Evolutionary conservation across 2,797 vertebrate genomes (phyloP).

Genomic region (Phrynocephalus guinanensis): DNA sequence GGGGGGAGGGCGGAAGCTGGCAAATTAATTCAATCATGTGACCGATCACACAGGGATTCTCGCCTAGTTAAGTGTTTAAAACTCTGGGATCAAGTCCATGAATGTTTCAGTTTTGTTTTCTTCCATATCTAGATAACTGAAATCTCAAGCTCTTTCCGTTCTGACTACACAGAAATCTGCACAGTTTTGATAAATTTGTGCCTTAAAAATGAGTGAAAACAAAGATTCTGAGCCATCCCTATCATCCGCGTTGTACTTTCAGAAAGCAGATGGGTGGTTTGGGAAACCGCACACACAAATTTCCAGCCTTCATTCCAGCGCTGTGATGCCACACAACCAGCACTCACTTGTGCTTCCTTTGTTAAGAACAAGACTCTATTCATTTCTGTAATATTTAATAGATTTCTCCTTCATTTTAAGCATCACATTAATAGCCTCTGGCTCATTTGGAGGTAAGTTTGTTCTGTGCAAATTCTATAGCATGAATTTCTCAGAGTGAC

Average conservation of each 20-base stretch:
- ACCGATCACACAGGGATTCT: neutral
- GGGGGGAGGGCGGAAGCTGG: no score
- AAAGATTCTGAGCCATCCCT: neutral
- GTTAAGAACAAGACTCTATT: slow-evolving; percentile 18
- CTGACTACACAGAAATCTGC: neutral
- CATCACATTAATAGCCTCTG: slow-evolving; percentile 9
- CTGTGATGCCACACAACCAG: neutral
- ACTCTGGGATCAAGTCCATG: neutral
- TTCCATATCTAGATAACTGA: neutral
- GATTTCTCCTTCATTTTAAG: slow-evolving; percentile 9
- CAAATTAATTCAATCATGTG: no score
- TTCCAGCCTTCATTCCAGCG: neutral
- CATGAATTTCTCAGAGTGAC: slow-evolving; percentile 13
- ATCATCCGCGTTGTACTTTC: neutral
- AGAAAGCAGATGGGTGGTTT: neutral
- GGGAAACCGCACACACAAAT: neutral
- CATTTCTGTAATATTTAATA: slow-evolving; percentile 19
- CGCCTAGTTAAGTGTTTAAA: neutral
- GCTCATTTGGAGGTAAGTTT: slow-evolving; percentile 28
- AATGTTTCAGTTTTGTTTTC: neutral
- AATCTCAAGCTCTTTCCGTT: neutral
- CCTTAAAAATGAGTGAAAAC: neutral
- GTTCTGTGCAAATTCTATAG: slow-evolving; percentile 1
- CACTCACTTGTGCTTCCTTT: neutral
- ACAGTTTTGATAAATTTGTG: neutral